Evolutionary conservation across 92 coral and sea anemone species (phyloP), one percentile per base, ranked within the genome.

Genomic region (Epizoanthus scotinus): DNA sequence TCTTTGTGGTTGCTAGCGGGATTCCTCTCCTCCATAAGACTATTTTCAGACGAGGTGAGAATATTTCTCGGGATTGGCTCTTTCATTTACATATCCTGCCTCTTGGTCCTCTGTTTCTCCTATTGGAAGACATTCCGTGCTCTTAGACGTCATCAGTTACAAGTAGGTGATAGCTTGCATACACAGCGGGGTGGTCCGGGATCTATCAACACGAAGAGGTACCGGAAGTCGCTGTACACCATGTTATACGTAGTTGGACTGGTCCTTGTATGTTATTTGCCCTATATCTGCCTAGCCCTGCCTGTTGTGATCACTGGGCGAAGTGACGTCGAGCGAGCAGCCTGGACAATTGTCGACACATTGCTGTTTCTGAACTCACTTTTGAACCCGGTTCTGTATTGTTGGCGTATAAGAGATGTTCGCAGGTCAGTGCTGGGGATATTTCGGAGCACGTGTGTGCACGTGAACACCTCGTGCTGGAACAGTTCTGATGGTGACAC

Each of bases 351-450:
- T 26, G 70, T 85, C 1, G 81, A 85, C 5, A 20, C 85, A 6
- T 62, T 87, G 19, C 36, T 87, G 8, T 87, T 87, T 58, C 79
- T 87, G 20, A 87, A 87, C 65, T 87, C 90, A 10, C 75, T 85
- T 5, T 36, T 87, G 8, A 87, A 87, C 28, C 90, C 90, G 6
- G 62, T 87, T 52, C 63, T 83, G 9, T 87, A 83, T 26, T 83
- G 84, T 47, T 83, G 90, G 90, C 71, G 90, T 18, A 87, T 87
- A 21, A 79, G 63, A 34, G 87, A 87, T 54, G 82, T 87, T 36
- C 90, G 90, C 54, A 52, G 81, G 22, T 60, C 81, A 20, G 34
- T 75, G 40, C 2, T 75, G 56, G 68, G 15, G 1, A 54, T 60
- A 10, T 44, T 75, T 24, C 81, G 13, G 6, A 75, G 59, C 52